Evolutionary conservation across 2,113 vertebrate genomes (phyloP).

Genomic region (Phalacrocorax pelagicus): DNA sequence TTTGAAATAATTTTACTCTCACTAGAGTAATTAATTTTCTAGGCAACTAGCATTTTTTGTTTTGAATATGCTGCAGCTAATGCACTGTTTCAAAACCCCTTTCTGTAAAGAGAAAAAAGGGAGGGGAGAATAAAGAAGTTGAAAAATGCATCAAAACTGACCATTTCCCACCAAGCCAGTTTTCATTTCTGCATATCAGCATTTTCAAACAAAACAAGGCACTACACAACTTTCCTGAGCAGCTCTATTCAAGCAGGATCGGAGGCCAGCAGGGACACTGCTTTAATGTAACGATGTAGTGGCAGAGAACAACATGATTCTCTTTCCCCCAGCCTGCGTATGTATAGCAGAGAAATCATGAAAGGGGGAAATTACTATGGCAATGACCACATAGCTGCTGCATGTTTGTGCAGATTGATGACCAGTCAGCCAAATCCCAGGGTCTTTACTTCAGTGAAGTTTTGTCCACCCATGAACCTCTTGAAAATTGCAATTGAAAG

Average conservation of each 20-base stretch:
- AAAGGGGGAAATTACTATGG: constrained; percentile 2
- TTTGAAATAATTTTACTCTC: constrained; percentile 22
- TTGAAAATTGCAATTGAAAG: neutral
- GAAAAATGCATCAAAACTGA: constrained; percentile 41
- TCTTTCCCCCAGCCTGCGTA: neutral
- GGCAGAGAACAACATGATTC: constrained; percentile 34
- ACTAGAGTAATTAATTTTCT: constrained; percentile 38
- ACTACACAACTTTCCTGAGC: constrained; percentile 43
- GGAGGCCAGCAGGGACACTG: constrained; percentile 19
- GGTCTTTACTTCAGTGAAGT: neutral
- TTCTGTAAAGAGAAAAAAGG: neutral
- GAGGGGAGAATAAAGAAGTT: neutral
- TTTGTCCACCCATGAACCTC: neutral
- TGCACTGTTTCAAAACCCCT: neutral
- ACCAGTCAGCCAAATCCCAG: neutral
- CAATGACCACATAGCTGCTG: constrained; percentile 36
- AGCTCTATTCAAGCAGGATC: constrained; percentile 28
- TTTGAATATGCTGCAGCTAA: neutral
- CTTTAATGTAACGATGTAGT: constrained; percentile 33
- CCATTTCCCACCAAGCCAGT: constrained; percentile 44
- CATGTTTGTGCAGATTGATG: constrained; percentile 17
- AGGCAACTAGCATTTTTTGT: neutral
- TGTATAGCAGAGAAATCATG: neutral
- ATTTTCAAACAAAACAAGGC: constrained; percentile 12
- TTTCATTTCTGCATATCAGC: constrained; percentile 19